Evolutionary conservation across 2,888 invertebrate genomes (phyloP).

Genomic region (Lasioglossum morio): DNA sequence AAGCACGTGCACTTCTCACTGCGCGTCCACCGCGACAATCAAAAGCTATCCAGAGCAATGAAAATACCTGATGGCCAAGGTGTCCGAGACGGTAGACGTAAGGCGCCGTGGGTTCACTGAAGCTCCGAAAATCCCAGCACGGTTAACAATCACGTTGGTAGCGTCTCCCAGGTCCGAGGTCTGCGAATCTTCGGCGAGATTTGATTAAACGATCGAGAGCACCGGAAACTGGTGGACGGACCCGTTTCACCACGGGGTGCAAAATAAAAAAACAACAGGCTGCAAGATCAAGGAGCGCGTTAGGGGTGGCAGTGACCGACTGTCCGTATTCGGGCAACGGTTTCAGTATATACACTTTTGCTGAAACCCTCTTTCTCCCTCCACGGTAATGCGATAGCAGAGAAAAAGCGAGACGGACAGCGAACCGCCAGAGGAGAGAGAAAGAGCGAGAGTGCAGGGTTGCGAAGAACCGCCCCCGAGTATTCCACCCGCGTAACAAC

Average conservation of each 20-base stretch:
- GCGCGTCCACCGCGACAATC: neutral
- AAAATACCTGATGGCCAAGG: slow-evolving; percentile 26
- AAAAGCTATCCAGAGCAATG: neutral
- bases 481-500: slow-evolving; percentile 75
- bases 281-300: slow-evolving; percentile 36
- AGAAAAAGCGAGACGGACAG: neutral
- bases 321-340: slow-evolving; percentile 54
- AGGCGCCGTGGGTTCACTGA: slow-evolving; percentile 25
- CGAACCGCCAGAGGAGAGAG: slow-evolving; percentile 24
- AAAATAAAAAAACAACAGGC: slow-evolving; percentile 7
- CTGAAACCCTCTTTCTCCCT: slow-evolving; percentile 22
- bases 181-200: neutral
- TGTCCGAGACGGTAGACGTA: neutral
- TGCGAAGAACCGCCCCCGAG: slow-evolving; percentile 79
- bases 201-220: slow-evolving; percentile 1
- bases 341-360: slow-evolving; percentile 44
- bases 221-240: neutral
- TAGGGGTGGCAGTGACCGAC: slow-evolving; percentile 56
- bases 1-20: slow-evolving; percentile 18
- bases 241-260: neutral
- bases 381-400: slow-evolving; percentile 13
- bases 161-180: neutral
- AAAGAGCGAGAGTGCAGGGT: slow-evolving; percentile 45
- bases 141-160: slow-evolving; percentile 3
- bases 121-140: slow-evolving; percentile 10